Base-by-base conservation (phyloP, 2,888 invertebrate species). In the Drosophila falleni region DNA sequence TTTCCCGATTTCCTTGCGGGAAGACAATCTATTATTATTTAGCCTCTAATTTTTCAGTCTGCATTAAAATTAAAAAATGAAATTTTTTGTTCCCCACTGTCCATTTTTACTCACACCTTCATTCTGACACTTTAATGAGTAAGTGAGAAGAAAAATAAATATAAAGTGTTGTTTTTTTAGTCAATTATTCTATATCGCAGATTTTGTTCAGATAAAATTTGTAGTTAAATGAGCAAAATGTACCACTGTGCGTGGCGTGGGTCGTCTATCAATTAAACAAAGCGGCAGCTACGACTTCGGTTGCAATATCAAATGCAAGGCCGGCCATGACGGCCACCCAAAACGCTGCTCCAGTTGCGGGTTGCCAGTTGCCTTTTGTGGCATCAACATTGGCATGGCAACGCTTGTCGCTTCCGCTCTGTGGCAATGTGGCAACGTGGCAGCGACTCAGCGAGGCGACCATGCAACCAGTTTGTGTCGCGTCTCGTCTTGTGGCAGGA, bases 221-320 rank as follows among this genome's bases (percentile, higher is more conserved):
- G 13, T 1, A 13, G 33, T 13, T 10, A 11, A 35, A n/a, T 35
- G 5, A 5, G 35, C 2, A 0, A 35, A 35, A 5, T n/a, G 35
- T n/a, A 2, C 35, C 35, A 35, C 35, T 35, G 35, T 35, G 35
- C 35, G 35, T 33, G 49, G 81, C 83, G 81, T 86, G 87, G 83
- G 84, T 84, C 84, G 87, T 87, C 84, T 85, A 85, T 85, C 84
- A 85, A 85, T 85, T 85, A 85, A 85, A 84, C 84, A 81, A 84
- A 84, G 79, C 84, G 73, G 79, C 81, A 72, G 86, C 86, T 10
- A 16, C 47, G 35, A 51, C 51, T 50, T 35, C 16, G 51, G 10
- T n/a, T 71, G 80, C 83, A 77, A 84, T 84, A 81, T 87, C 84
- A 84, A 87, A 84, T 84, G 87, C 84, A 85, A 85, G 84, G 84